Evolutionary conservation across 30 jellyfish, hydroid and myxozoan genomes (phyloP).

Genomic region (Cassiopea xamachana): DNA sequence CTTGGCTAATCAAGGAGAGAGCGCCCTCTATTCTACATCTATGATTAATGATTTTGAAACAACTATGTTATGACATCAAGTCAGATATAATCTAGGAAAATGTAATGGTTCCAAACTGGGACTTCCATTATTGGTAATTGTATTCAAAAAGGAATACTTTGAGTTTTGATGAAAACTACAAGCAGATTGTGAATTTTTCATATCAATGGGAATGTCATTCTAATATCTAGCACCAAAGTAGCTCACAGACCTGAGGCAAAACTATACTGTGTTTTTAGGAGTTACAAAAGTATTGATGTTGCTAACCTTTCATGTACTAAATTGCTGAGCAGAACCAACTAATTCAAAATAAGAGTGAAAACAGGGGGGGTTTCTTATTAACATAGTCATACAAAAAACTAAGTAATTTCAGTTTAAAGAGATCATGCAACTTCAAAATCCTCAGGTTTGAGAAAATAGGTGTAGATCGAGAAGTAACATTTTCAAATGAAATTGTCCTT

Average conservation of each 20-base stretch:
- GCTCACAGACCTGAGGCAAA: no score
- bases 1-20: no score
- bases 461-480: neutral
- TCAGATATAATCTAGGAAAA: no score
- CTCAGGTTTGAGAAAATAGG: neutral
- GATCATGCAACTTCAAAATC: neutral
- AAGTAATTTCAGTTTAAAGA: neutral
- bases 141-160: neutral
- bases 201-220: neutral
- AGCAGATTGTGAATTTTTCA: neutral
- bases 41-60: no score
- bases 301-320: neutral
- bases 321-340: neutral
- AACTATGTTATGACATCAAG: no score
- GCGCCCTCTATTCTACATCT: no score
- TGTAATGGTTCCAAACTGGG: no score
- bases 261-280: no score
- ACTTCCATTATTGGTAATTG: conserved; percentile 3
- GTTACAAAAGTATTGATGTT: no score
- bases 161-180: neutral
- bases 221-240: neutral
- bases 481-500: neutral
- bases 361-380: neutral
- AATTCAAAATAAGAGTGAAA: neutral
- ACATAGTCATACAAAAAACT: neutral